These are phyloP conservation scores for Ellobium chinense DNA, from an alignment of 2,888 invertebrate species.

Conservation along the genomic window DNA sequence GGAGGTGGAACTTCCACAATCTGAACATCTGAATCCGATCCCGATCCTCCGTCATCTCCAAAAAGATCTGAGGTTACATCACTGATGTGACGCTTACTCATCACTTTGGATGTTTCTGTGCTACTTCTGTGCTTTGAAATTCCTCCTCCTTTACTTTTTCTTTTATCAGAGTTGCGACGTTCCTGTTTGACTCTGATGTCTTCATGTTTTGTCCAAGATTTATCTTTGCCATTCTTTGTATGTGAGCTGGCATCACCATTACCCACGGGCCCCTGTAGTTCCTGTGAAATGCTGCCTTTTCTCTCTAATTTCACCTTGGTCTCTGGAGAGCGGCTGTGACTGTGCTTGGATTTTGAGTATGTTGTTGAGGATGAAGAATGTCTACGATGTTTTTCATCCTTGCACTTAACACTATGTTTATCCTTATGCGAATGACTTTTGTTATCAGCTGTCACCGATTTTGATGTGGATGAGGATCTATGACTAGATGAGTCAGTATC, in stretches of 20 bases:
- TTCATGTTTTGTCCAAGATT: background rate
- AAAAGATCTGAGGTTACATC: constrained; percentile 32
- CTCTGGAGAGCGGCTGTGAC: background rate
- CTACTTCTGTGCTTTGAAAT: background rate
- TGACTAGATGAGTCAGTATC: constrained; percentile 1
- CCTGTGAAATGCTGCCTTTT: background rate
- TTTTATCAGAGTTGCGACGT: background rate
- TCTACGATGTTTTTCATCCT: background rate
- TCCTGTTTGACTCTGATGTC: background rate
- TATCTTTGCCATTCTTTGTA: background rate
- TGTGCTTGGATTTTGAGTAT: background rate
- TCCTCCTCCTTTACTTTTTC: background rate
- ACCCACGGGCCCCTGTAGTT: too few relatives aligned
- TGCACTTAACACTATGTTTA: too few relatives aligned
- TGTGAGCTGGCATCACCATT: background rate
- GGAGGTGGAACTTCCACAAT: constrained; percentile 17
- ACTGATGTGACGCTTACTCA: constrained; percentile 15
- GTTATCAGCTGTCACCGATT: too few relatives aligned
- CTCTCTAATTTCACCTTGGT: background rate
- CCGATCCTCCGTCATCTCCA: constrained; percentile 42
- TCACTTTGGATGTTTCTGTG: background rate
- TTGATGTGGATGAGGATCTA: background rate
- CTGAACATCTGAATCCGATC: constrained; percentile 38
- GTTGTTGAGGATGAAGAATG: too few relatives aligned
- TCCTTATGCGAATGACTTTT: too few relatives aligned